These are phyloP conservation scores for Perizoma affinitatum DNA, from an alignment of 2,888 invertebrate species.

Conservation along the genomic window DNA sequence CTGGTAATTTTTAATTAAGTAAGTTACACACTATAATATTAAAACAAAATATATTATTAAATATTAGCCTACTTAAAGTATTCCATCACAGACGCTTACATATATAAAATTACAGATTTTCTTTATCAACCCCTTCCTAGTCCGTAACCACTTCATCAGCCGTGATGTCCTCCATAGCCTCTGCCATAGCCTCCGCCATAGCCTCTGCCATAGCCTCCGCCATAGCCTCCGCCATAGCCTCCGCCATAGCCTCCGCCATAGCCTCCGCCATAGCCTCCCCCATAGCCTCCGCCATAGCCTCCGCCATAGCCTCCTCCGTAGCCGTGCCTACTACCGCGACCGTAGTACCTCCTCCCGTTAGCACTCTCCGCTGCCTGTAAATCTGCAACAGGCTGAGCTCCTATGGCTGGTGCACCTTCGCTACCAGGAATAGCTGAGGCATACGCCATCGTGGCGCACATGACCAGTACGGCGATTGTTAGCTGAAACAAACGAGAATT, in stretches of 20 bases:
- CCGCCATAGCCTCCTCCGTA: conserved; percentile 2
- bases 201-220: conserved; percentile 4
- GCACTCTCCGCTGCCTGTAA: conserved; percentile 16
- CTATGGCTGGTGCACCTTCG: not conserved
- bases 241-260: conserved; percentile 18
- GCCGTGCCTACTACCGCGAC: conserved; percentile 1
- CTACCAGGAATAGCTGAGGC: conserved; percentile 26
- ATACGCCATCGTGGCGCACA: conserved; percentile 41
- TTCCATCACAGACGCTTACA: not conserved
- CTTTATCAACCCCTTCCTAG: conserved; percentile 1
- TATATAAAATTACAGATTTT: too few species aligned
- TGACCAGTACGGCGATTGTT: conserved; percentile 35
- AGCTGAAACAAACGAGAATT: conserved; percentile 36
- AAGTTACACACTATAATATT: too few species aligned
- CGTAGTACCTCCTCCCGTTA: too few species aligned
- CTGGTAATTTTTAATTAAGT: too few species aligned
- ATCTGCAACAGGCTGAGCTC: conserved; percentile 4
- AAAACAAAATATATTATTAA: not conserved
- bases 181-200: not conserved
- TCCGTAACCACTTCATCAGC: conserved; percentile 5
- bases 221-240: too few species aligned
- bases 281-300: not conserved
- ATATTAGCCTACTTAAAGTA: not conserved
- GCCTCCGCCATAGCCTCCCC: conserved; percentile 5
- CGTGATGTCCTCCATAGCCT: too few species aligned